Percentiles rank a stretch among this genome's conserved stretches.
phyloP scores from a whole-genome alignment of 2,888 invertebrate genomes.

The Diplazon laetatorius region DNA sequence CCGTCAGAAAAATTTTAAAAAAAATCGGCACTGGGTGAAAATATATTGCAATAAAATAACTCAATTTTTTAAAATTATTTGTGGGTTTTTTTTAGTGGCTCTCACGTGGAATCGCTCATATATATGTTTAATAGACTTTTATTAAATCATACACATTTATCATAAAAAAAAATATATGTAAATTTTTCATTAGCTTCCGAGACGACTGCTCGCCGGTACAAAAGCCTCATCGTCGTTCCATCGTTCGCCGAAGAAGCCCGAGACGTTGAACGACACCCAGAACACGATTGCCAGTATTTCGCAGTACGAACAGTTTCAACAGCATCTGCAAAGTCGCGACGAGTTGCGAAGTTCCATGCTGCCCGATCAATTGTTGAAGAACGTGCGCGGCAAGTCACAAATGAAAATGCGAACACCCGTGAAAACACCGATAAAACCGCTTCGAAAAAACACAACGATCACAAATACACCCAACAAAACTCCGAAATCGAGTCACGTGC shows the following conservation, averaged over 20 bases:
- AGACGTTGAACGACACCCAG: constrained; percentile 45
- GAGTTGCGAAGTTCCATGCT: constrained; percentile 85
- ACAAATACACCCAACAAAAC: constrained; percentile 64
- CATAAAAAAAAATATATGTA: background rate
- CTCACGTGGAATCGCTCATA: no score
- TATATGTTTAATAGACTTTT: no score
- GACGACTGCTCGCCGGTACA: constrained; percentile 52
- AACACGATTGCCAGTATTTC: constrained; percentile 62
- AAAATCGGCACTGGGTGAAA: no score
- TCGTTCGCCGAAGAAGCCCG: constrained; percentile 42
- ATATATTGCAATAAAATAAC: no score
- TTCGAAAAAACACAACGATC: constrained; percentile 71
- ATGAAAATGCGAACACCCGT: constrained; percentile 69
- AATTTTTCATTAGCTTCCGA: constrained; percentile 41
- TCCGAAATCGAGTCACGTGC: constrained; percentile 47
- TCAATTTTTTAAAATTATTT: no score
- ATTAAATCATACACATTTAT: background rate
- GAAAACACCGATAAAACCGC: constrained; percentile 76
- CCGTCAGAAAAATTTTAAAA: no score
- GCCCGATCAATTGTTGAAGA: constrained; percentile 75
- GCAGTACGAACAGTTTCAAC: constrained; percentile 82
- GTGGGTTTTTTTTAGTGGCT: no score
- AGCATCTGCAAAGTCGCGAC: constrained; percentile 83
- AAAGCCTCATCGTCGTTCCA: constrained; percentile 39
- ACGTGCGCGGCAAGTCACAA: constrained; percentile 72